A percentile compares a stretch with the other conserved stretches of the same genome.
These are phyloP conservation scores for Strix aluco DNA, from an alignment of 2,113 vertebrate species.

Conservation along the genomic window DNA sequence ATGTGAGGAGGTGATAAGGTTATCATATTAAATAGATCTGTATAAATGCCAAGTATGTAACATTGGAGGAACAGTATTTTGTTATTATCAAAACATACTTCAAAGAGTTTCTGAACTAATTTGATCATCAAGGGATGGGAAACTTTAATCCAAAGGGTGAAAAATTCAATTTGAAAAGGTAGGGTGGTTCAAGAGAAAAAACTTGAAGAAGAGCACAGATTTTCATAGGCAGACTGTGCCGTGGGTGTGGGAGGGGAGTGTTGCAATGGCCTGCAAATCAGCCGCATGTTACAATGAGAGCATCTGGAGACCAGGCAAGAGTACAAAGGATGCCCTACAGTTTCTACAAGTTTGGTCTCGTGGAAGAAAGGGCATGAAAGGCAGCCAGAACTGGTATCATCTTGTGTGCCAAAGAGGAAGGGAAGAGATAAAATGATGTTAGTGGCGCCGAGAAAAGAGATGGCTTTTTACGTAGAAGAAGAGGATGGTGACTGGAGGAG, in stretches of 20 bases:
- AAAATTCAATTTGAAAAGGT: neutral
- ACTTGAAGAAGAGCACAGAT: too few species aligned
- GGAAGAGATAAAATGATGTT: neutral
- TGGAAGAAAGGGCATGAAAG: neutral
- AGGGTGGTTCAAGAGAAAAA: neutral
- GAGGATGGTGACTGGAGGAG: rapidly evolving
- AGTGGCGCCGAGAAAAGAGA: neutral
- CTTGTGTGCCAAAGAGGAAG: rapidly evolving
- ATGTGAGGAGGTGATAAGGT: neutral
- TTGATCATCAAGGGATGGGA: neutral
- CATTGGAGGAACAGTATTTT: neutral
- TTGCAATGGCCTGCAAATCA: neutral
- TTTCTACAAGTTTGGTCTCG: neutral
- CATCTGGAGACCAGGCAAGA: neutral
- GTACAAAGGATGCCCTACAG: neutral
- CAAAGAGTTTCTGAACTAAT: neutral
- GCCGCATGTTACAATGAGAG: rapidly evolving
- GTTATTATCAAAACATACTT: neutral
- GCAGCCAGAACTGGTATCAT: neutral
- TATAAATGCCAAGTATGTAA: neutral
- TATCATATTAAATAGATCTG: neutral
- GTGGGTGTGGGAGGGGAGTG: neutral
- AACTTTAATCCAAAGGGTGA: neutral
- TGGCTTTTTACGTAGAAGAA: neutral
- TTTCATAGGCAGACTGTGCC: neutral